Evolutionary conservation across 2,113 vertebrate genomes (phyloP).

Genomic region (Protobothrops flavoviridis): DNA sequence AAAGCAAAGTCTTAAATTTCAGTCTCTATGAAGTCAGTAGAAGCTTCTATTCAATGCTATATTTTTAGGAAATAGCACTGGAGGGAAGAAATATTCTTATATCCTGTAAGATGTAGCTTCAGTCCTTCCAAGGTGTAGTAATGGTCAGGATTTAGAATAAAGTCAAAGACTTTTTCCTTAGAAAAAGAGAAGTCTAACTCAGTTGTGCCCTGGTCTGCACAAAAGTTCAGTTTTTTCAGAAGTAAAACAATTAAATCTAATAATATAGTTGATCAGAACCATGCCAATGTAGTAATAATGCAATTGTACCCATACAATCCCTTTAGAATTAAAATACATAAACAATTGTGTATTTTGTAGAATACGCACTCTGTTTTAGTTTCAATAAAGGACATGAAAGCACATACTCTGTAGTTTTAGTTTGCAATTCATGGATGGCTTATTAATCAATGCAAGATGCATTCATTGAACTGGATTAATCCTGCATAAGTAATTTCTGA

Average conservation of each 20-base stretch:
- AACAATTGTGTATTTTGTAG: conserved; percentile 63
- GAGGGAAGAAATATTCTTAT: too few relatives aligned
- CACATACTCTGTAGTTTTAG: conserved; percentile 67
- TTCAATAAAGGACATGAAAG: conserved; percentile 60
- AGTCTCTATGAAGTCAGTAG: not conserved
- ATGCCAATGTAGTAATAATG: conserved; percentile 36
- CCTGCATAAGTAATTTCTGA: conserved; percentile 82
- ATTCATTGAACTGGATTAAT: conserved; percentile 82
- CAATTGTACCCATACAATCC: conserved; percentile 57
- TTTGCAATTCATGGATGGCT: conserved; percentile 80
- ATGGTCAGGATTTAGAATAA: not conserved
- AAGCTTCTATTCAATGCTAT: not conserved
- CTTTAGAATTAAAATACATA: conserved; percentile 61
- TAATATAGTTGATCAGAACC: conserved; percentile 40
- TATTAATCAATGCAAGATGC: conserved; percentile 76
- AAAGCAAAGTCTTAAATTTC: not conserved
- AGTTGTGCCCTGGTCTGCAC: conserved; percentile 26
- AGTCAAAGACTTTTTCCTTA: not conserved
- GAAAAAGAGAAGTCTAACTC: not conserved
- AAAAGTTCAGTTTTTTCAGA: conserved; percentile 31
- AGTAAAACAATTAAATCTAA: conserved; percentile 51
- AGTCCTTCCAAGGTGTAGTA: too few relatives aligned
- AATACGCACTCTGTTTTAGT: conserved; percentile 50
- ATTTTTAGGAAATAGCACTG: not conserved
- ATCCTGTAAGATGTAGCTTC: not conserved